These are phyloP conservation scores for Pionites leucogaster DNA, from an alignment of 2,113 vertebrate genomes.

Conservation along the genomic window DNA sequence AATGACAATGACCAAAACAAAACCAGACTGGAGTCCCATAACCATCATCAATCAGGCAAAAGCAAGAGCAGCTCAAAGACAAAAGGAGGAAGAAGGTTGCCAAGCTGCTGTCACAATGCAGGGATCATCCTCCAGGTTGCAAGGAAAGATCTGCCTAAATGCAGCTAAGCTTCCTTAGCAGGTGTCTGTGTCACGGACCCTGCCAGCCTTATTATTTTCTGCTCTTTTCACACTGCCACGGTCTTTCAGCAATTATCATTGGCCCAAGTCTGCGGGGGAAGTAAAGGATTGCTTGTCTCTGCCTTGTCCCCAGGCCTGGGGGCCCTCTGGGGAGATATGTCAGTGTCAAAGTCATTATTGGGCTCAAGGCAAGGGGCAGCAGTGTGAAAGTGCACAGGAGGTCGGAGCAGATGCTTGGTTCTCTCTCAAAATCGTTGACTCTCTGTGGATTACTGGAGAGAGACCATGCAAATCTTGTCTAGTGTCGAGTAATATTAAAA, in stretches of 20 bases:
- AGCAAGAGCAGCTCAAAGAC: not conserved
- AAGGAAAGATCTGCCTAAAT: not conserved
- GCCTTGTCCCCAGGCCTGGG: not conserved
- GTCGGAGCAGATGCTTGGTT: not conserved
- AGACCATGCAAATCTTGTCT: not conserved
- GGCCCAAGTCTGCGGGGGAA: not conserved
- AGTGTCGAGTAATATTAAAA: not conserved
- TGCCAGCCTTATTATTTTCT: conserved; percentile 5
- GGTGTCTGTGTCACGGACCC: not conserved
- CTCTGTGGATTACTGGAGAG: not conserved
- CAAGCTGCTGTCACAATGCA: not conserved
- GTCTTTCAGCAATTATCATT: not conserved
- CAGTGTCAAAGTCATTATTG: not conserved
- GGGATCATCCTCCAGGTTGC: not conserved
- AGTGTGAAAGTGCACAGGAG: not conserved
- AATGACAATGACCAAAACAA: not conserved
- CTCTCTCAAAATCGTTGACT: not conserved
- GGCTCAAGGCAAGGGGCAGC: not conserved
- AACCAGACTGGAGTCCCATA: not conserved
- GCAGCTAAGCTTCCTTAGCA: not conserved
- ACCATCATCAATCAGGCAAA: not conserved
- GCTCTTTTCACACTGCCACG: conserved; percentile 30
- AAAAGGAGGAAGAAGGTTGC: not conserved
- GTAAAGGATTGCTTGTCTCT: not conserved
- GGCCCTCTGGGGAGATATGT: not conserved